These are phyloP conservation scores for Phania funesta DNA, from an alignment of 2,888 invertebrate species.

Conservation along the genomic window DNA sequence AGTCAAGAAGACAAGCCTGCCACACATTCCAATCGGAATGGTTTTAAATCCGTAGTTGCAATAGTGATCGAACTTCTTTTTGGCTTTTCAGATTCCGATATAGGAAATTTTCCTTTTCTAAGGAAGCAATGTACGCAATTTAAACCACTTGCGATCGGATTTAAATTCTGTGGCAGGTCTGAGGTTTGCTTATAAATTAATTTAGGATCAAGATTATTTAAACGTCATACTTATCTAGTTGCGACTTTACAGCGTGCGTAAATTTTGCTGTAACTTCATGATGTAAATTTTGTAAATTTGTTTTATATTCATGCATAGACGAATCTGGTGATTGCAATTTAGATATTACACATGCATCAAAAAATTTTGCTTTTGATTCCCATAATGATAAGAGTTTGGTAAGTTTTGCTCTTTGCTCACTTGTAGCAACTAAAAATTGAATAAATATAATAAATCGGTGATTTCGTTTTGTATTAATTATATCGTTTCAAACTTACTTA, in stretches of 20 bases:
- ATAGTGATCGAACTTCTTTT: no score
- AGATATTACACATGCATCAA: slow-evolving; percentile 89
- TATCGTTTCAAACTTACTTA: slow-evolving; percentile 83
- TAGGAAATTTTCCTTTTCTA: no score
- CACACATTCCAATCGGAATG: neutral
- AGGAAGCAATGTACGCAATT: no score
- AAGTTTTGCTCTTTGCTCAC: slow-evolving; percentile 94
- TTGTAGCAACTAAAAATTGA: slow-evolving; percentile 85
- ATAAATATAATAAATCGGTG: neutral
- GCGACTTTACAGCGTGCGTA: slow-evolving; percentile 89
- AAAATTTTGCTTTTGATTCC: slow-evolving; percentile 97
- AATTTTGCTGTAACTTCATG: slow-evolving; percentile 88
- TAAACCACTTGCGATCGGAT: no score
- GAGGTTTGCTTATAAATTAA: no score
- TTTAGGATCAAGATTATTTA: neutral
- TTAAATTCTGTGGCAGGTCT: no score
- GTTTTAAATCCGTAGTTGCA: no score
- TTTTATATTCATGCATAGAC: slow-evolving; percentile 95
- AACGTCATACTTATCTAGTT: slow-evolving; percentile 86
- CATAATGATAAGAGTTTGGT: slow-evolving; percentile 96
- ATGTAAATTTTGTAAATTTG: slow-evolving; percentile 90
- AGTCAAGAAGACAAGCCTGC: neutral
- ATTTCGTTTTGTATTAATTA: neutral
- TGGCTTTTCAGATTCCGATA: no score
- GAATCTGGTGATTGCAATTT: slow-evolving; percentile 92